Conservation (phyloP, 2,888 invertebrate genomes). For the Reticulitermes lucifugus region DNA sequence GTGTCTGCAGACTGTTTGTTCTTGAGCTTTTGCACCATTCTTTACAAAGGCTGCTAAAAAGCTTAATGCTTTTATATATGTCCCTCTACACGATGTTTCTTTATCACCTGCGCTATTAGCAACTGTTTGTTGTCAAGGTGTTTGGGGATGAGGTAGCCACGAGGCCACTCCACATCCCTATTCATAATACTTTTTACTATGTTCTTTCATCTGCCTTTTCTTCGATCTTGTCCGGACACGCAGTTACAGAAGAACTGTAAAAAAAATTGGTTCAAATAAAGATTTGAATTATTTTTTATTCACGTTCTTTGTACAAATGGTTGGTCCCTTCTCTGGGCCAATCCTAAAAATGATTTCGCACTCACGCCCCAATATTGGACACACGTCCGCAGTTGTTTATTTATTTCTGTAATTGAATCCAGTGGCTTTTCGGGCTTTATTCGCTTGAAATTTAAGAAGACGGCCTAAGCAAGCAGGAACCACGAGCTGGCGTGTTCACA, state of each 20-base stretch:
- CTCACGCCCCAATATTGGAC: background rate
- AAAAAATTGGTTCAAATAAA: too few species aligned
- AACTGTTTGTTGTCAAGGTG: background rate
- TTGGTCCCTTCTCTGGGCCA: background rate
- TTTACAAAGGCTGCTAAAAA: background rate
- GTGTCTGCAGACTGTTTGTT: background rate
- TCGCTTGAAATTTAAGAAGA: too few species aligned
- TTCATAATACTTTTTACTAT: slow-evolving; percentile 8
- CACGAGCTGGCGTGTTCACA: too few species aligned
- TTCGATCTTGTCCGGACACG: background rate
- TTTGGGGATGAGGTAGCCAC: background rate
- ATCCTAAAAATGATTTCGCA: background rate
- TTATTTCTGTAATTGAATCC: background rate
- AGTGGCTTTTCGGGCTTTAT: too few species aligned
- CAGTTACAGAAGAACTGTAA: background rate
- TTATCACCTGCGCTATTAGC: slow-evolving; percentile 18
- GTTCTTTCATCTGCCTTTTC: background rate
- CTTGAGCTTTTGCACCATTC: background rate
- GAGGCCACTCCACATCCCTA: background rate
- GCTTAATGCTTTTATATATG: background rate
- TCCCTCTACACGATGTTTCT: background rate
- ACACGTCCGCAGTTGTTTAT: background rate
- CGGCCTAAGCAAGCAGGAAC: too few species aligned
- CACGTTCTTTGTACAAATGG: too few species aligned
- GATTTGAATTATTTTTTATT: too few species aligned